Conservation (phyloP, 1,140 invertebrate species). For the Drosophila nebulosa region DNA sequence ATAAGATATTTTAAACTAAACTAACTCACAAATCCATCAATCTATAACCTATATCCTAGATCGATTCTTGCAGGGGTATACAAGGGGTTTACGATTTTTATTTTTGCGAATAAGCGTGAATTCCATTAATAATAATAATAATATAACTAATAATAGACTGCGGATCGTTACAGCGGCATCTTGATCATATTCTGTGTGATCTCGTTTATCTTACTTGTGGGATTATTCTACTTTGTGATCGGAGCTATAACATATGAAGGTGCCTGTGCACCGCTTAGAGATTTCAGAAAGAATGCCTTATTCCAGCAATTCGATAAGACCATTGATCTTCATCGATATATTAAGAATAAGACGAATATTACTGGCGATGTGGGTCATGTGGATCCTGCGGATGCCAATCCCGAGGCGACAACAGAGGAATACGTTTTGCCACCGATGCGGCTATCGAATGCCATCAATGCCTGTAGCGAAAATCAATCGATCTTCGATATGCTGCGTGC, state of each 20-base stretch:
- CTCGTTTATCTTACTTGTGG: constrained; percentile 86
- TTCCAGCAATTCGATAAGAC: constrained; percentile 84
- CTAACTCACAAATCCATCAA: too few species aligned
- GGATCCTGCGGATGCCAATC: background rate
- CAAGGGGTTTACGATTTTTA: too few species aligned
- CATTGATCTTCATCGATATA: constrained; percentile 82
- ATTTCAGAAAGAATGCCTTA: constrained; percentile 85
- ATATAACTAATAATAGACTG: too few species aligned
- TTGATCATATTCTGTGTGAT: constrained; percentile 89
- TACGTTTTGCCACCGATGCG: constrained; percentile 38
- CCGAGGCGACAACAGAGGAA: background rate
- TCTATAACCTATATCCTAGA: too few species aligned
- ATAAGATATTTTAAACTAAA: too few species aligned
- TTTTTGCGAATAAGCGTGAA: too few species aligned
- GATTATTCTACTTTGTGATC: constrained; percentile 86
- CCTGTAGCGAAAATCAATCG: constrained; percentile 88
- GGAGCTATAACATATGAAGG: constrained; percentile 87
- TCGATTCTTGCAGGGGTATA: too few species aligned
- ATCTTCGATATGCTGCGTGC: constrained; percentile 86
- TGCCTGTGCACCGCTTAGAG: constrained; percentile 88
- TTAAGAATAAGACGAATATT: background rate
- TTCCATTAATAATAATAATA: background rate
- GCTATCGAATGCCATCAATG: constrained; percentile 80
- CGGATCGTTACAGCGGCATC: constrained; percentile 87
- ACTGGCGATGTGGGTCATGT: too few species aligned